Conservation (phyloP, 2,797 vertebrate species). For the Aeoliscus strigatus region DNA sequence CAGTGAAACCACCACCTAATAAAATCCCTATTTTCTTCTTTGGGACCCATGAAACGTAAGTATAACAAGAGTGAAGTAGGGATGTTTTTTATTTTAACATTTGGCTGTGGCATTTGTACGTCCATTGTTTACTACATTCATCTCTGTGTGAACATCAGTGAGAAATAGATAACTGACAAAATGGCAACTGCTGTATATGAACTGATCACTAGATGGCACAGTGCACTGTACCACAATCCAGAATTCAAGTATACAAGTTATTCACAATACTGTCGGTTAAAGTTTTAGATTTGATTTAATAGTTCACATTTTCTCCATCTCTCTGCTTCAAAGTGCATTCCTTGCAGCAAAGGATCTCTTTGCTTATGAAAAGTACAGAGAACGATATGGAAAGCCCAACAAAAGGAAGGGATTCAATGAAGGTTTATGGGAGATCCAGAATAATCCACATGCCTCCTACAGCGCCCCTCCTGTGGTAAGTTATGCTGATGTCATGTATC, state of each 20-base stretch:
- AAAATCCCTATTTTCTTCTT: slow-evolving; percentile 99
- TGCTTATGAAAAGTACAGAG: slow-evolving; percentile 89
- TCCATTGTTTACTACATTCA: slow-evolving; percentile 3
- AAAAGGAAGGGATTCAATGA: slow-evolving; percentile 99
- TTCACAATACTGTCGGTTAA: not conserved
- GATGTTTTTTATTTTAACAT: not conserved
- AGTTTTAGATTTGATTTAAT: not conserved
- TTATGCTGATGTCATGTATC: slow-evolving; percentile 16
- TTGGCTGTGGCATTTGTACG: not conserved
- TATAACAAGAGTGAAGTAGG: slow-evolving; percentile 29
- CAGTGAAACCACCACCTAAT: slow-evolving; percentile 96
- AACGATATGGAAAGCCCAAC: slow-evolving; percentile 96
- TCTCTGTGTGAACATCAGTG: not conserved
- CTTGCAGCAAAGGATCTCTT: slow-evolving; percentile 95
- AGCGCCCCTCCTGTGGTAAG: slow-evolving; percentile 86
- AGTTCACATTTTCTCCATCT: not conserved
- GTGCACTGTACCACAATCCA: slow-evolving; percentile 4
- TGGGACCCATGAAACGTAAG: slow-evolving; percentile 98
- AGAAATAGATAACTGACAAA: slow-evolving; percentile 21
- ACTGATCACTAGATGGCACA: slow-evolving; percentile 54
- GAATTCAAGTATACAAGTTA: not conserved
- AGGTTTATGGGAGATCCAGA: slow-evolving; percentile 98
- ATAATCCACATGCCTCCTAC: slow-evolving; percentile 96
- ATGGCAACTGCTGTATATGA: slow-evolving; percentile 35
- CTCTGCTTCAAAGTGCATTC: slow-evolving; percentile 80